These are phyloP conservation scores for Halesus radiatus DNA, from an alignment of 1,140 invertebrate species.

Conservation along the genomic window DNA sequence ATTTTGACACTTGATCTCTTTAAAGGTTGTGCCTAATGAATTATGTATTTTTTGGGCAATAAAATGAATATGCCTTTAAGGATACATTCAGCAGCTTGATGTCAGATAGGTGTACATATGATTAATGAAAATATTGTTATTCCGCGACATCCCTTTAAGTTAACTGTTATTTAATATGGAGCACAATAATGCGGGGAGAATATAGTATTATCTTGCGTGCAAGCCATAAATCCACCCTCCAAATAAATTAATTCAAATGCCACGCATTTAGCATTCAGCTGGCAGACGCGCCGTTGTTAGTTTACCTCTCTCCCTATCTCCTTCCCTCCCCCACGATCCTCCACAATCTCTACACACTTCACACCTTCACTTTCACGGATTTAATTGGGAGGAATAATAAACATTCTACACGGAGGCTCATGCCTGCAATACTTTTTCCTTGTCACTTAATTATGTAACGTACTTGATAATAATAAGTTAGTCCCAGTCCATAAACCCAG, in stretches of 20 bases:
- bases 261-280: constrained; percentile 36
- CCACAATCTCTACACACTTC: constrained; percentile 12
- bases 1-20: too few relatives aligned
- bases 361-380: not conserved
- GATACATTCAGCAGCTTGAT: too few relatives aligned
- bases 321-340: not conserved
- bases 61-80: too few relatives aligned
- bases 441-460: too few relatives aligned
- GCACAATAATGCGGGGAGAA: not conserved
- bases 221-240: constrained; percentile 24
- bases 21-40: too few relatives aligned
- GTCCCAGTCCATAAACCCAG: too few relatives aligned
- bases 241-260: constrained; percentile 42
- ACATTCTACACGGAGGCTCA: too few relatives aligned
- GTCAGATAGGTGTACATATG: too few relatives aligned
- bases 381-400: too few relatives aligned
- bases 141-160: not conserved
- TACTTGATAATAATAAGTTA: too few relatives aligned
- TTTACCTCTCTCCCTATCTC: constrained; percentile 4
- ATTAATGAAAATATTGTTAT: not conserved
- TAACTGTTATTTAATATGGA: constrained; percentile 23
- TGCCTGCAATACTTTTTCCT: too few relatives aligned
- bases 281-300: constrained; percentile 36
- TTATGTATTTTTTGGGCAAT: too few relatives aligned
- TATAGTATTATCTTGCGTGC: constrained; percentile 28